Conservation (phyloP, 2,888 invertebrate species). For the Thecophora atra region DNA sequence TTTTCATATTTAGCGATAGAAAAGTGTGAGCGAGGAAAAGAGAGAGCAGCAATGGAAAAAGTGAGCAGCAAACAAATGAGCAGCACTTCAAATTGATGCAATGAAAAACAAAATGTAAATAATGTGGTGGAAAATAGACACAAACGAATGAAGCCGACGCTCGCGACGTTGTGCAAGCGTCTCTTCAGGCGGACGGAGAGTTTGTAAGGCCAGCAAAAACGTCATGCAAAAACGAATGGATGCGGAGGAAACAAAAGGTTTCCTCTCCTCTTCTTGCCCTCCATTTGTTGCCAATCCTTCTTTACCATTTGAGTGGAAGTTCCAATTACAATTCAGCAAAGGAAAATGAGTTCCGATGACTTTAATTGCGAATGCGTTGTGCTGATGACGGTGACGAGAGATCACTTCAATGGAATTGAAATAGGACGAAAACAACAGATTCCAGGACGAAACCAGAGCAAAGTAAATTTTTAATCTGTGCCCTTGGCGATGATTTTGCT, state of each 20-base stretch:
- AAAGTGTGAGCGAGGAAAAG: slow-evolving; percentile 10
- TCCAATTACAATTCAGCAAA: slow-evolving; percentile 48
- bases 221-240: slow-evolving; percentile 1
- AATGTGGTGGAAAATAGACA: slow-evolving; percentile 21
- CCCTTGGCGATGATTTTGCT: too few relatives aligned
- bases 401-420: background rate
- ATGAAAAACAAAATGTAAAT: slow-evolving; percentile 25
- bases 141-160: background rate
- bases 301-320: slow-evolving; percentile 40
- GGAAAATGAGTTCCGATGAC: slow-evolving; percentile 45
- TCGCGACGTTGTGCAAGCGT: too few relatives aligned
- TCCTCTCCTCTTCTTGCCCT: background rate
- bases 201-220: background rate
- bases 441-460: background rate
- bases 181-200: background rate
- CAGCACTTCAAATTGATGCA: slow-evolving; percentile 13
- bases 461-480: background rate
- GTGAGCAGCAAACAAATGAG: background rate
- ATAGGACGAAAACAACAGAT: background rate
- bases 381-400: background rate
- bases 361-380: slow-evolving; percentile 42
- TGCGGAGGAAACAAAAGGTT: background rate
- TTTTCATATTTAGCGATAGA: slow-evolving; percentile 11
- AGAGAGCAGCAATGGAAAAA: background rate
- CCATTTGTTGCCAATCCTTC: too few relatives aligned